Base-by-base conservation (phyloP, 2,797 vertebrate species). In the Crenuchus spilurus region DNA sequence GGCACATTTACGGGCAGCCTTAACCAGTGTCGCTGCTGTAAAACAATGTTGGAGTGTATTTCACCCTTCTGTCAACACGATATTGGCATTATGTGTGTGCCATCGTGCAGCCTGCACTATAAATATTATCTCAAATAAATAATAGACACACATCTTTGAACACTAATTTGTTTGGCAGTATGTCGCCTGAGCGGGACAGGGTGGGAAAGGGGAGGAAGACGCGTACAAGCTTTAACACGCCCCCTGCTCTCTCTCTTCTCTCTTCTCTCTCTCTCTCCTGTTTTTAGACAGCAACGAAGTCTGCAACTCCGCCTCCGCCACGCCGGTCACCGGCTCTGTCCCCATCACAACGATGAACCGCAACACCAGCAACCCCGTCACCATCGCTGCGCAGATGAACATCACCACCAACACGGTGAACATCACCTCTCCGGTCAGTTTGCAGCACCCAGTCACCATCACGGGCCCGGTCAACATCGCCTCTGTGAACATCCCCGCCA, bases 331-430 rank as follows among this genome's bases (percentile, higher is more conserved):
- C 4, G 2, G 84, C 4, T 86, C 91, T 10, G 80, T 88, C 37
- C 87, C 91, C 74, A 90, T 88, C 88, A 91, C 91, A 68, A 88
- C 55, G 77, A 92, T 94, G 91, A 92, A 90, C 87, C 90, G 92
- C 77, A 87, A 86, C 71, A 2, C 22, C 80, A 84, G 73, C 85
- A 87, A 96, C 91, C 94, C 97, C 3, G 93, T 98, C 90, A 98
- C 97, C 84, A 97, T 99, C 81, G 96, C 97, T 41, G 94, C 97
- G 79, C 96, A 97, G 87, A 98, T 99, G 97, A 98, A 96, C 95
- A 96, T 98, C 75, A 95, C 94, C 87, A 97, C 96, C 84, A 97
- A 96, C 87, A 96, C 97, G 0, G 93, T 98, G 68, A 98, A 97
- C 86, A 97, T 99, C 94, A 95, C 94, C 10, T 97, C 97, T 67